Percentiles rank a stretch among this genome's conserved stretches.
Evolutionary conservation across 2,888 invertebrate genomes (phyloP).

Genomic region (Aporophyla lueneburgensis): DNA sequence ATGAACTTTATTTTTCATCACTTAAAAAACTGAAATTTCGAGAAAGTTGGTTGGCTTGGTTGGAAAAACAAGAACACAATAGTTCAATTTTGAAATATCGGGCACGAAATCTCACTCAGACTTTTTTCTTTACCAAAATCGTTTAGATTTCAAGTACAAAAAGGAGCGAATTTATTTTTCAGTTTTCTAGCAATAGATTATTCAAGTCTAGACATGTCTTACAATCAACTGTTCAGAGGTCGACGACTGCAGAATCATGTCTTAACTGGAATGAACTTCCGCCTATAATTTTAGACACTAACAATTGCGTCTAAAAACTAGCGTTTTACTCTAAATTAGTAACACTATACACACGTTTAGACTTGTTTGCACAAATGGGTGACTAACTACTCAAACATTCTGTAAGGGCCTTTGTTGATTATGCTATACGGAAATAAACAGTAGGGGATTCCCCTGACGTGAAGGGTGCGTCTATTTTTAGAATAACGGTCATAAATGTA

Average conservation of each 20-base stretch:
- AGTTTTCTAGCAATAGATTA: conserved; percentile 9
- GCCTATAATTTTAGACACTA: conserved; percentile 43
- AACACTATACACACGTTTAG: conserved; percentile 51
- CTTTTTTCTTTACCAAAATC: neutral
- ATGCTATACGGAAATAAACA: conserved; percentile 35
- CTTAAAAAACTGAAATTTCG: neutral
- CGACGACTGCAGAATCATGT: conserved; percentile 35
- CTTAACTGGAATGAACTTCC: conserved; percentile 49
- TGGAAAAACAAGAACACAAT: neutral
- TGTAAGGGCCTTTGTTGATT: conserved; percentile 30
- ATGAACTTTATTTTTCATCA: neutral
- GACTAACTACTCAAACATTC: conserved; percentile 32
- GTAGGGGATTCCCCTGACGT: conserved; percentile 49
- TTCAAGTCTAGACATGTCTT: conserved; percentile 17
- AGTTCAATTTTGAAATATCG: neutral
- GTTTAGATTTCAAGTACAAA: neutral
- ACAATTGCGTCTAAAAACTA: conserved; percentile 48
- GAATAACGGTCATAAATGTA: conserved; percentile 2
- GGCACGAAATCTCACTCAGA: neutral
- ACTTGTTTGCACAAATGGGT: conserved; percentile 51
- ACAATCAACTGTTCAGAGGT: conserved; percentile 14
- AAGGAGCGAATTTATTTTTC: neutral
- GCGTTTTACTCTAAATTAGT: conserved; percentile 47
- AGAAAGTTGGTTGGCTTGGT: neutral
- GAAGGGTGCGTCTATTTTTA: conserved; percentile 25